A percentile compares a stretch with the other conserved stretches of the same genome.
These are phyloP conservation scores for Philopedon plagiatum DNA, from an alignment of 2,888 invertebrate species.

Conservation along the genomic window DNA sequence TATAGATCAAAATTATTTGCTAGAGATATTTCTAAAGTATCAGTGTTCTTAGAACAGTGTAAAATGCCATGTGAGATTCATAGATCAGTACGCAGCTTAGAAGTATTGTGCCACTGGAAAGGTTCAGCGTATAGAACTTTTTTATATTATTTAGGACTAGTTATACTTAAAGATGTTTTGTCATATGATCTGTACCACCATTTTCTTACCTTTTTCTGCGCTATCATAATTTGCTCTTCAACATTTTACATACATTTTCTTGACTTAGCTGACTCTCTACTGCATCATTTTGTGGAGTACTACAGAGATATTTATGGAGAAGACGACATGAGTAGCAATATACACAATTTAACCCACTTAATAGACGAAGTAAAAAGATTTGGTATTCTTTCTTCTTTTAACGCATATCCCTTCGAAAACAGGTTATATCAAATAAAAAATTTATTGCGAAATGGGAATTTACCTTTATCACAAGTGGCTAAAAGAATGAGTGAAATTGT, in stretches of 20 bases:
- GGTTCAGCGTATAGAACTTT: slow-evolving; percentile 48
- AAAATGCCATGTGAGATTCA: slow-evolving; percentile 52
- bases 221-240: slow-evolving; percentile 50
- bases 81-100: slow-evolving; percentile 46
- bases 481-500: no score
- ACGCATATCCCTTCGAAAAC: slow-evolving; percentile 63
- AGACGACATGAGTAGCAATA: slow-evolving; percentile 62
- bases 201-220: slow-evolving; percentile 47
- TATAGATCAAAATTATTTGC: slow-evolving; percentile 52
- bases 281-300: slow-evolving; percentile 50
- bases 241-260: slow-evolving; percentile 40
- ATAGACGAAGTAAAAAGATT: slow-evolving; percentile 59
- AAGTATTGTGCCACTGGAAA: slow-evolving; percentile 48
- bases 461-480: slow-evolving; percentile 53
- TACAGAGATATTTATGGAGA: slow-evolving; percentile 60
- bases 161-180: slow-evolving; percentile 38
- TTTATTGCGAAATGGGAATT: slow-evolving; percentile 47
- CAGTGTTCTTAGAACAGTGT: slow-evolving; percentile 43
- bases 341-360: slow-evolving; percentile 63
- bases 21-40: slow-evolving; percentile 40
- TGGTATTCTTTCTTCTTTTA: slow-evolving; percentile 60
- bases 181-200: slow-evolving; percentile 45
- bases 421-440: slow-evolving; percentile 56
- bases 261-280: slow-evolving; percentile 49
- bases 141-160: slow-evolving; percentile 46